These are phyloP conservation scores for Calliphora vicina DNA, from an alignment of 1,140 invertebrate species.

Conservation along the genomic window DNA sequence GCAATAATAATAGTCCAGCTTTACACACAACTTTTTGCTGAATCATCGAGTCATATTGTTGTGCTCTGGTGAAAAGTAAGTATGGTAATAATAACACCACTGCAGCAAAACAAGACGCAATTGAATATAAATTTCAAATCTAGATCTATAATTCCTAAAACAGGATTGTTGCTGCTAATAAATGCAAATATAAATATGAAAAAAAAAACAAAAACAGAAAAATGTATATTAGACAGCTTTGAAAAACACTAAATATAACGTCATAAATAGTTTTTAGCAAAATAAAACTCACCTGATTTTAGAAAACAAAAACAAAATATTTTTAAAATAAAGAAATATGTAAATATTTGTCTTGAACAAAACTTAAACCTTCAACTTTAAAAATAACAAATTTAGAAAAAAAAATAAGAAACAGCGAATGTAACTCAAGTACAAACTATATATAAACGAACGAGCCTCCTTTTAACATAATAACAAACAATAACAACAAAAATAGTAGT, in stretches of 20 bases:
- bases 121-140: background rate
- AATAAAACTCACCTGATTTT: background rate
- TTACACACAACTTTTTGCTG: background rate
- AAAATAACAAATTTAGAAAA: background rate
- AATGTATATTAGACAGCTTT: background rate
- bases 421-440: background rate
- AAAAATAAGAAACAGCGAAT: background rate
- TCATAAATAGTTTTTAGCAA: background rate
- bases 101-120: conserved; percentile 2
- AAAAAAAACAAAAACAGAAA: background rate
- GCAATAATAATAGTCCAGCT: background rate
- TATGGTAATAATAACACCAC: too few relatives aligned
- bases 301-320: too few relatives aligned
- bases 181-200: conserved; percentile 14
- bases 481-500: background rate
- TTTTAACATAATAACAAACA: background rate
- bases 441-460: background rate
- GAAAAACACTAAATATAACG: background rate
- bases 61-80: too few relatives aligned
- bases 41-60: too few relatives aligned
- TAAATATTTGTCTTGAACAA: too few relatives aligned
- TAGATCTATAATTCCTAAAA: background rate
- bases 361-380: background rate
- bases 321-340: too few relatives aligned
- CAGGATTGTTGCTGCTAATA: background rate